Conservation (phyloP, 35 echinoderm and acorn worm genomes). For the Apostichopus californicus region DNA sequence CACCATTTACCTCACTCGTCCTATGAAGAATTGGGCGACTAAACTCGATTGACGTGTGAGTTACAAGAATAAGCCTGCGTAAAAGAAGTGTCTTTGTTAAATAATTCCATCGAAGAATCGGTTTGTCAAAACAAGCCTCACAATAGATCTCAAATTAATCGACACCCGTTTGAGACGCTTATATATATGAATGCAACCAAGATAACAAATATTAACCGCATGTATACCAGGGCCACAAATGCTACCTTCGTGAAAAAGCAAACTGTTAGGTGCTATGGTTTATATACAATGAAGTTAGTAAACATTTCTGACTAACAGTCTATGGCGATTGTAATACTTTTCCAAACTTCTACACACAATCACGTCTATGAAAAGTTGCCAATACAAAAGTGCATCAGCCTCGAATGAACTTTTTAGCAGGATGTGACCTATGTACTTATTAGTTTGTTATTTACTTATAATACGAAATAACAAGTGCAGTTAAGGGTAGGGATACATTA, state of each 20-base stretch:
- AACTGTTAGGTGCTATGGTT: neutral
- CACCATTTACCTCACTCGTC: neutral
- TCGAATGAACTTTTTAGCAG: neutral
- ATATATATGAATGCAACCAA: neutral
- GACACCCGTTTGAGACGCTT: constrained; percentile 9
- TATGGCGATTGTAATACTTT: neutral
- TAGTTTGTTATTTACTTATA: too few species aligned
- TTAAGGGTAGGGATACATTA: too few species aligned
- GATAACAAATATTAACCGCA: neutral
- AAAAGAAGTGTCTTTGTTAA: constrained; percentile 5
- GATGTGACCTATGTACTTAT: neutral
- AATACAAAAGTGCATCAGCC: neutral
- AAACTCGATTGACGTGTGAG: neutral
- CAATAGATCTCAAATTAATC: neutral
- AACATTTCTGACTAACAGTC: neutral
- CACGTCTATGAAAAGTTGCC: neutral
- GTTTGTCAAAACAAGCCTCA: neutral
- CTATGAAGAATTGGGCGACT: neutral
- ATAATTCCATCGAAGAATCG: neutral
- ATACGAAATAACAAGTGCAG: too few species aligned
- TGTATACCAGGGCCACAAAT: too few species aligned
- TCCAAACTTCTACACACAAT: neutral
- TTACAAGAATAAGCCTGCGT: neutral
- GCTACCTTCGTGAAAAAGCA: too few species aligned
- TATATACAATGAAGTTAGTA: neutral